phyloP scores from a whole-genome alignment of 1,140 invertebrate species.

The Drosophila nebulosa region DNA sequence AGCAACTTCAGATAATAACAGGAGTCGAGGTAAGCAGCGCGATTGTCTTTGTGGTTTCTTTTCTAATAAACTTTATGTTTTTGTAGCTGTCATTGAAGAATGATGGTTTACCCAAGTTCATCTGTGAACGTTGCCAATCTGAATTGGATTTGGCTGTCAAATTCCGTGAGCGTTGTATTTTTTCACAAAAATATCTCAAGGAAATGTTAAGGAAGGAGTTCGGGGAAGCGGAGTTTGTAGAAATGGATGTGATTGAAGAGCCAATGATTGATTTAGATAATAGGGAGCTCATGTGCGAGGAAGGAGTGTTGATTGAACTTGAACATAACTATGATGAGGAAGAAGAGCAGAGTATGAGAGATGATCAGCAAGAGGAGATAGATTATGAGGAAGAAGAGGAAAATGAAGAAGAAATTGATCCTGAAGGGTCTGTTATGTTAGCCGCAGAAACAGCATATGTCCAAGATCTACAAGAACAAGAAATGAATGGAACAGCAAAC shows the following conservation, averaged over 20 bases:
- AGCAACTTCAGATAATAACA: conserved; percentile 48
- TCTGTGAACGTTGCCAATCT: conserved; percentile 53
- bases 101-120: conserved; percentile 27
- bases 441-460: conserved; percentile 12
- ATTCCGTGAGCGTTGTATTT: conserved; percentile 63
- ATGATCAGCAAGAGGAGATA: not conserved
- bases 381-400: not conserved
- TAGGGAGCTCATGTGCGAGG: not conserved
- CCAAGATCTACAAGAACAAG: conserved; percentile 17
- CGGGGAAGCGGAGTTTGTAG: not conserved
- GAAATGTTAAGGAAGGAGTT: conserved; percentile 34
- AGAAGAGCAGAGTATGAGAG: not conserved
- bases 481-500: conserved; percentile 24
- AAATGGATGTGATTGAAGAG: conserved; percentile 22
- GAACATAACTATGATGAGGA: not conserved
- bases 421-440: conserved; percentile 8
- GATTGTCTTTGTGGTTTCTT: not conserved
- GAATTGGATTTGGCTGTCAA: conserved; percentile 60
- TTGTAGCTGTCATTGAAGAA: conserved; percentile 17
- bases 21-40: conserved; percentile 40
- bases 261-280: conserved; percentile 53
- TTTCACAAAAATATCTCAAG: conserved; percentile 56
- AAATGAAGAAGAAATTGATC: not conserved
- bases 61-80: not conserved
- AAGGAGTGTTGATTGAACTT: not conserved